Percentiles rank a stretch among this genome's conserved stretches.
phyloP scores from a whole-genome alignment of 2,888 invertebrate species.

The Orthonevra nobilis region DNA sequence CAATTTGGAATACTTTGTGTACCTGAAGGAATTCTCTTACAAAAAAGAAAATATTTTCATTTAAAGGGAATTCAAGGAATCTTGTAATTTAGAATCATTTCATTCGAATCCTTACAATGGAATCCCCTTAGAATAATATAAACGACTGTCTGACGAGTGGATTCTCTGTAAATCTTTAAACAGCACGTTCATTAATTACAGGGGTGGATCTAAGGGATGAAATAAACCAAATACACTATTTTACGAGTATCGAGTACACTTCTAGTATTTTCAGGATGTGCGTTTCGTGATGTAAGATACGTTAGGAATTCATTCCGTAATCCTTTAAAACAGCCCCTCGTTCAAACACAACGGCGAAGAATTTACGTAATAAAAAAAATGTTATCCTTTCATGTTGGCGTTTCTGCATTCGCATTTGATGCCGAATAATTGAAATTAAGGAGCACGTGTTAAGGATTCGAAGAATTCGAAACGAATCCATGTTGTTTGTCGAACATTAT shows the following conservation, averaged over 20 bases:
- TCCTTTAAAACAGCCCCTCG: constrained; percentile 42
- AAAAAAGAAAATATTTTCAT: too few relatives aligned
- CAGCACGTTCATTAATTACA: constrained; percentile 41
- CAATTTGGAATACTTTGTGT: too few relatives aligned
- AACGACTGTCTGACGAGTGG: constrained; percentile 6
- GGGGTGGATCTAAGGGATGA: constrained; percentile 36
- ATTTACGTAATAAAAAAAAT: constrained; percentile 22
- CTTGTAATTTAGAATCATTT: constrained; percentile 27
- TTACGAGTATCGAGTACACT: constrained; percentile 14
- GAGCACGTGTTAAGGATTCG: constrained; percentile 59
- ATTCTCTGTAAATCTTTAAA: constrained; percentile 14
- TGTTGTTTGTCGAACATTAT: constrained; percentile 31
- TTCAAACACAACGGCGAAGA: constrained; percentile 20
- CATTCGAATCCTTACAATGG: background rate
- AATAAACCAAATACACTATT: background rate
- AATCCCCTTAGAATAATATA: background rate
- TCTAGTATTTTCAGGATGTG: constrained; percentile 13
- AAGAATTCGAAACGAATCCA: constrained; percentile 19
- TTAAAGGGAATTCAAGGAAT: constrained; percentile 20
- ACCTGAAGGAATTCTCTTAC: too few relatives aligned
- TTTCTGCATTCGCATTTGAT: constrained; percentile 39
- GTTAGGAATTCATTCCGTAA: constrained; percentile 39
- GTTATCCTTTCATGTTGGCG: constrained; percentile 2
- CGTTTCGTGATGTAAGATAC: constrained; percentile 43
- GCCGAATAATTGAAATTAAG: constrained; percentile 46